A percentile compares a stretch with the other conserved stretches of the same genome.
phyloP scores from a whole-genome alignment of 2,113 vertebrate species.

The Hepsetus odoe region DNA sequence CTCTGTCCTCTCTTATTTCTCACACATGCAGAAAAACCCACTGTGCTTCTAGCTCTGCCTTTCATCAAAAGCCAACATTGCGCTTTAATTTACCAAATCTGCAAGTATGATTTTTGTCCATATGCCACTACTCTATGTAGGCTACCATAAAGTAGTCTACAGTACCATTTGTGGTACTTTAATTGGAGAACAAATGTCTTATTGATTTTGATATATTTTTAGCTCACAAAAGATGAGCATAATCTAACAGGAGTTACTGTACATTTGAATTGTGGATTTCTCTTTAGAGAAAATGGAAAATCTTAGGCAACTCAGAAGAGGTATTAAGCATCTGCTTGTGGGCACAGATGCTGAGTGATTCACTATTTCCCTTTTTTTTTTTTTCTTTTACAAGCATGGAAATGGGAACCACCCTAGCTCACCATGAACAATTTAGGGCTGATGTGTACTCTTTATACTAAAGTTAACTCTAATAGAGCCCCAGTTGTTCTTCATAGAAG shows the following conservation, averaged over 20 bases:
- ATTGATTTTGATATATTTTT: background rate
- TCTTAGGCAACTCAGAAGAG: constrained; percentile 25
- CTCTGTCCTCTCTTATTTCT: no score
- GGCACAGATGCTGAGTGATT: constrained; percentile 47
- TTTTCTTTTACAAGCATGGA: constrained; percentile 48
- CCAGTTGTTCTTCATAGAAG: background rate
- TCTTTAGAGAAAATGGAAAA: constrained; percentile 34
- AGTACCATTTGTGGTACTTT: background rate
- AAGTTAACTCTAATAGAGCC: constrained; percentile 34
- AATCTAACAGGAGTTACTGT: background rate
- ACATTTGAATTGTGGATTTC: constrained; percentile 14
- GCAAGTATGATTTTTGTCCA: background rate
- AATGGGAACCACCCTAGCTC: constrained; percentile 26
- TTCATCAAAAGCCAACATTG: background rate
- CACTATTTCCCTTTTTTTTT: constrained; percentile 44
- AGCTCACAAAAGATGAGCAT: background rate
- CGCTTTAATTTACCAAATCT: background rate
- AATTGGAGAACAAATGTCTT: background rate
- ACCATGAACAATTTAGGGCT: background rate
- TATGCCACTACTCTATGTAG: background rate
- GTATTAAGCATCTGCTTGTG: constrained; percentile 27
- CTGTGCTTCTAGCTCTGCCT: background rate
- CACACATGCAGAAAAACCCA: background rate
- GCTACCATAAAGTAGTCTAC: background rate
- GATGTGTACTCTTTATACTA: background rate